Base-by-base conservation (phyloP, 2,888 invertebrate species). In the Notocelia uddmanniana region DNA sequence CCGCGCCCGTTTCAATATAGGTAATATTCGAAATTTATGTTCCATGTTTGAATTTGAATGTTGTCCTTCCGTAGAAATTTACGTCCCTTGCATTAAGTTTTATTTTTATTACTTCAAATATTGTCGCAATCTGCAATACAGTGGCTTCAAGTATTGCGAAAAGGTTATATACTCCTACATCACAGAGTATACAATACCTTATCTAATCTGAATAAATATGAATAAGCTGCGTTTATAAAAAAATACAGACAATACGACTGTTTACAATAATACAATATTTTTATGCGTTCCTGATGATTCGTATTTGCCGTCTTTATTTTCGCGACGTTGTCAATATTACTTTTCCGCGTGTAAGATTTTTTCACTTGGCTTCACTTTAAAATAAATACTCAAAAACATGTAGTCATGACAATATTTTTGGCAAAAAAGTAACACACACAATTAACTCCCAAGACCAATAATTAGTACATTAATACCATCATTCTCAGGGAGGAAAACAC, bases 391-490 rank as follows among this genome's bases (percentile, higher is more conserved):
- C 34, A 9, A 37, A 37, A 2, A 3, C 10, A 0, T 37, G 10
- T 41, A 31, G 31, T 31, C 31, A 31, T 31, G 31, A 31, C 15
- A 54, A 13, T 26, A 13, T 34, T 58, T 15, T 31, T 3, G 2
- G 18, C 18, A 11, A 50, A 26, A 45, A 64, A 19, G 37, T n/a
- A 37, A 41, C 55, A 81, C 87, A 88, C 34, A n/a, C 62, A 63
- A 68, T 74, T 52, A 41, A 68, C 66, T 52, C 67, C 66, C 50
- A 63, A 68, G 41, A 31, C 23, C 83, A 84, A 87, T 88, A 90
- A 91, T 91, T 92, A 92, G 90, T 87, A 88, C 88, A 91, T 91
- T 92, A 92, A 91, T 88, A 88, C 88, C 90, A 90, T 92, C 89
- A 91, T 83, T 84, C 85, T 79, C 84, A 84, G 87, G 89, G 89